Evolutionary conservation across 1,140 invertebrate species (phyloP).

Genomic region (Drosophila varians): DNA sequence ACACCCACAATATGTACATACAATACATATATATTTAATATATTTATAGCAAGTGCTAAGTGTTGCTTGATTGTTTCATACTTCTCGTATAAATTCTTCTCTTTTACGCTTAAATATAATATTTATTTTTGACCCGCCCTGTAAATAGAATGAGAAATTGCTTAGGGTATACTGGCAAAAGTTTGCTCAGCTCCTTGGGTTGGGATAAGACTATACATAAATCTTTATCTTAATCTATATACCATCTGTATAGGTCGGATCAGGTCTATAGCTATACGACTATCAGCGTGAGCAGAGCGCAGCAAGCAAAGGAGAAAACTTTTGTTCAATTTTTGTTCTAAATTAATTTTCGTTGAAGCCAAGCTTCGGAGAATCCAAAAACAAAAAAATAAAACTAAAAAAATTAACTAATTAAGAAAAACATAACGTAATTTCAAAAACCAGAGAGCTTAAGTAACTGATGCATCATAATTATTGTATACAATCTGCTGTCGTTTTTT

Average conservation of each 20-base stretch:
- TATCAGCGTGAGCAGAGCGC: conserved; percentile 3
- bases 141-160: conserved; percentile 22
- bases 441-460: conserved; percentile 67
- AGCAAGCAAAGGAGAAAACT: not conserved
- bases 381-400: conserved; percentile 9
- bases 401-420: conserved; percentile 9
- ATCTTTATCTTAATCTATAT: not conserved
- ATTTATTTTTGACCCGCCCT: conserved; percentile 35
- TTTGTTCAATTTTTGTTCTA: conserved; percentile 44
- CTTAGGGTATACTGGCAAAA: conserved; percentile 42
- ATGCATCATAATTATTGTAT: conserved; percentile 51
- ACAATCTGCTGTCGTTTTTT: conserved; percentile 46
- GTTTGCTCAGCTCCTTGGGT: conserved; percentile 31
- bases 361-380: conserved; percentile 68
- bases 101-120: conserved; percentile 31
- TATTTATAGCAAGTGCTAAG: conserved; percentile 40
- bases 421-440: conserved; percentile 46
- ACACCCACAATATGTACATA: conserved; percentile 1
- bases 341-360: conserved; percentile 70
- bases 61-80: conserved; percentile 49
- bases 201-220: not conserved
- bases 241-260: conserved; percentile 3
- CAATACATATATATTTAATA: not conserved
- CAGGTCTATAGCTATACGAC: conserved; percentile 7
- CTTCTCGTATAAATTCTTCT: conserved; percentile 14